A percentile compares a stretch with the other conserved stretches of the same genome.
phyloP scores from a whole-genome alignment of 2,888 invertebrate species.

The Xylophagus ater region DNA sequence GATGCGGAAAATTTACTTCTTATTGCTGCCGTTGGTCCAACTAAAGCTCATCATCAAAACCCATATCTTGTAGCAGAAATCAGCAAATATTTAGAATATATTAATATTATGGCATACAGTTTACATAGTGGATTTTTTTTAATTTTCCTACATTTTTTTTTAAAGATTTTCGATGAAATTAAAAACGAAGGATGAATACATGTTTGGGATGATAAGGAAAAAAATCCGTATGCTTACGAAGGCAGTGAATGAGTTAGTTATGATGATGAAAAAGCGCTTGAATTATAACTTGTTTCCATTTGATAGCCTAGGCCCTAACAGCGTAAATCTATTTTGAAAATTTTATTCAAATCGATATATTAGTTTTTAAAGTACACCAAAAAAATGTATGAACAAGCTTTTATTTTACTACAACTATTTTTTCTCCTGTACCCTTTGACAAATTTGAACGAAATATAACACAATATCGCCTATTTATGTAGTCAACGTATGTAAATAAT shows the following conservation, averaged over 20 bases:
- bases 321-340: too few relatives aligned
- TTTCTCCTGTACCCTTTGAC: too few relatives aligned
- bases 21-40: constrained; percentile 44
- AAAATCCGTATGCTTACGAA: constrained; percentile 32
- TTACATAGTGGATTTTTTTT: constrained; percentile 45
- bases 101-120: constrained; percentile 49
- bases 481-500: too few relatives aligned
- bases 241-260: constrained; percentile 38
- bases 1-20: constrained; percentile 34
- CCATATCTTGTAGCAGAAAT: constrained; percentile 44
- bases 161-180: constrained; percentile 31
- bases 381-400: too few relatives aligned
- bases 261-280: constrained; percentile 31
- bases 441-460: too few relatives aligned
- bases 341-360: too few relatives aligned
- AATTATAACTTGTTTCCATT: too few relatives aligned
- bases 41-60: constrained; percentile 31
- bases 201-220: constrained; percentile 26
- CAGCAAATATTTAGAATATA: constrained; percentile 40
- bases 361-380: too few relatives aligned
- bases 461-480: too few relatives aligned
- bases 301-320: too few relatives aligned
- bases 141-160: background rate
- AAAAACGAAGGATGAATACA: constrained; percentile 27
- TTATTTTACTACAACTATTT: too few relatives aligned